These are phyloP conservation scores for Sturnus vulgaris DNA, from an alignment of 2,113 vertebrate genomes.

Conservation along the genomic window DNA sequence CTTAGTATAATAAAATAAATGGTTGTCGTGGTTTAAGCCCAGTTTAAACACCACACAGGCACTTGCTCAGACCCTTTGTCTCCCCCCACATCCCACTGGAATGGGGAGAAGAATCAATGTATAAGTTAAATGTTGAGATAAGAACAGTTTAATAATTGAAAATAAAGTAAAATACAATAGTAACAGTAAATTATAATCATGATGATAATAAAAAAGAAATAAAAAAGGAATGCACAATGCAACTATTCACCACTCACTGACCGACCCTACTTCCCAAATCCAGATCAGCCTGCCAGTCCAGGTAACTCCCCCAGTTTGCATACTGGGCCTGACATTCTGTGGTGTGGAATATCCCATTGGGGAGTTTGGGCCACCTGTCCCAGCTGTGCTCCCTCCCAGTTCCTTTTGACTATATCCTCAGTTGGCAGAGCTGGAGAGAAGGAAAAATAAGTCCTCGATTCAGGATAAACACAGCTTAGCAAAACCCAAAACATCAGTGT, in stretches of 20 bases:
- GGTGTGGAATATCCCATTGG: not conserved
- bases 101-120: not conserved
- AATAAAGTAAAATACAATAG: not conserved
- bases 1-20: not conserved
- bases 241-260: not conserved
- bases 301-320: not conserved
- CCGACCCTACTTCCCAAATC: not conserved
- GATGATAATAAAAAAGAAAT: not conserved
- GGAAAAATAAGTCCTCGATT: not conserved
- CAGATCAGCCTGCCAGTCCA: not conserved
- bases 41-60: not conserved
- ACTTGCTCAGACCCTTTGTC: not conserved
- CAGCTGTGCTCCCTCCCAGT: not conserved
- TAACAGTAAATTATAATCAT: not conserved
- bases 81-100: not conserved
- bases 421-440: not conserved
- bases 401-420: not conserved
- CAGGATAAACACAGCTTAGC: not conserved
- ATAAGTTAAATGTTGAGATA: not conserved
- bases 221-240: too few relatives aligned
- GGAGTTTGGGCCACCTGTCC: not conserved
- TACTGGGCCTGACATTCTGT: not conserved
- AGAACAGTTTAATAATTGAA: not conserved
- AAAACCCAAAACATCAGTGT: not conserved
- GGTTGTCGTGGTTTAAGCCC: fast-evolving